These are phyloP conservation scores for Flexamia atlantica DNA, from an alignment of 2,888 invertebrate species.

Conservation along the genomic window DNA sequence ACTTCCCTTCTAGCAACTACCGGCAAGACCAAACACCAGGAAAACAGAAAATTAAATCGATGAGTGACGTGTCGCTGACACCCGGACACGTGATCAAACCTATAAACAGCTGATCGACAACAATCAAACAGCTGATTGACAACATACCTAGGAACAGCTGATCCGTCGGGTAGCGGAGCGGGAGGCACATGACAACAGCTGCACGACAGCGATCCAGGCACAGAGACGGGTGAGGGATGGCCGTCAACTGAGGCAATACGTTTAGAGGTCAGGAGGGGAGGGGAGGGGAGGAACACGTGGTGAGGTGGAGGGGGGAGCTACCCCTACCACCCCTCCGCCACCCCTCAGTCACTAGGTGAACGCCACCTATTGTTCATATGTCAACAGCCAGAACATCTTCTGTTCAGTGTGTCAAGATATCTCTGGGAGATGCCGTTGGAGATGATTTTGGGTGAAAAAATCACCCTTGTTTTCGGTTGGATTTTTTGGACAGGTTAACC, in stretches of 20 bases:
- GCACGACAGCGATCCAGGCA: neutral
- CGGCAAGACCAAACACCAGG: neutral
- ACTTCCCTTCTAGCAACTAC: neutral
- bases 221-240: slow-evolving; percentile 53
- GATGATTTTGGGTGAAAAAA: slow-evolving; percentile 41
- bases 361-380: slow-evolving; percentile 54
- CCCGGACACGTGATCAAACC: neutral
- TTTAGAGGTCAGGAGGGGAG: slow-evolving; percentile 60
- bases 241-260: slow-evolving; percentile 61
- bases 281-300: slow-evolving; percentile 61
- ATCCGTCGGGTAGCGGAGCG: slow-evolving; percentile 52
- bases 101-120: no score
- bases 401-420: slow-evolving; percentile 36
- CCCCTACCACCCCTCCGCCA: slow-evolving; percentile 52
- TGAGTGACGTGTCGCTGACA: no score
- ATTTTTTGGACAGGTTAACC: slow-evolving; percentile 26
- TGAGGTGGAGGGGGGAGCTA: slow-evolving; percentile 51
- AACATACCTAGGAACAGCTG: slow-evolving; percentile 33
- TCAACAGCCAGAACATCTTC: slow-evolving; percentile 57
- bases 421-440: slow-evolving; percentile 50
- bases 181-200: slow-evolving; percentile 49
- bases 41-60: neutral
- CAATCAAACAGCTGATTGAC: slow-evolving; percentile 20
- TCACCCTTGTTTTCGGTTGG: slow-evolving; percentile 13
- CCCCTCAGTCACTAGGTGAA: slow-evolving; percentile 30